These are phyloP conservation scores for Hydractinia symbiolongicarpus DNA, from an alignment of 30 jellyfish, hydroid and myxozoan genomes.

Conservation along the genomic window DNA sequence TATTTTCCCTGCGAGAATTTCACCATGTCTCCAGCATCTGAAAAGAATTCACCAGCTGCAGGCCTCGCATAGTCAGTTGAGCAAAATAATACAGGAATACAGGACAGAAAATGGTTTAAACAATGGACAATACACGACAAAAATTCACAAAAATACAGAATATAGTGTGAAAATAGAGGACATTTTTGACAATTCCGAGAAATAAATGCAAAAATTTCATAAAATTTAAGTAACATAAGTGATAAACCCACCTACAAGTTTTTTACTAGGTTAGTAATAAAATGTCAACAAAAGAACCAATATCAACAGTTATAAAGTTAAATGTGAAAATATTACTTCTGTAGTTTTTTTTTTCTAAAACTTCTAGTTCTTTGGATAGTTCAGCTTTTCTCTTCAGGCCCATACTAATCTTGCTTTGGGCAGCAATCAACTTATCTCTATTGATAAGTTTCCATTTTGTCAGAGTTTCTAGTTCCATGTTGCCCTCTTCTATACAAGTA, in stretches of 20 bases:
- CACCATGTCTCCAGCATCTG: too few relatives aligned
- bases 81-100: neutral
- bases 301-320: neutral
- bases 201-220: too few relatives aligned
- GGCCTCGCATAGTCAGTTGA: neutral
- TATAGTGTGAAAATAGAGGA: too few relatives aligned
- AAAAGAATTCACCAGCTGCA: neutral
- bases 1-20: too few relatives aligned
- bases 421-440: neutral
- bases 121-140: neutral
- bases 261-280: neutral
- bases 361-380: neutral
- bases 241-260: too few relatives aligned
- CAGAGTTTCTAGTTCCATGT: neutral
- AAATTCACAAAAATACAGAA: neutral
- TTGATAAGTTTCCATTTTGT: neutral
- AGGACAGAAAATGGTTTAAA: neutral
- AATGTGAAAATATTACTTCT: too few relatives aligned
- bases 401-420: constrained; percentile 3
- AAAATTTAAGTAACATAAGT: too few relatives aligned
- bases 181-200: too few relatives aligned
- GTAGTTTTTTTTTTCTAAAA: rapidly evolving
- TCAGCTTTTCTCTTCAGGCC: neutral
- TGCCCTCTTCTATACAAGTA: neutral
- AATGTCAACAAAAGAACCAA: neutral